Base-by-base conservation (phyloP, 2,113 vertebrate species). In the Mormyrus lacerda region DNA sequence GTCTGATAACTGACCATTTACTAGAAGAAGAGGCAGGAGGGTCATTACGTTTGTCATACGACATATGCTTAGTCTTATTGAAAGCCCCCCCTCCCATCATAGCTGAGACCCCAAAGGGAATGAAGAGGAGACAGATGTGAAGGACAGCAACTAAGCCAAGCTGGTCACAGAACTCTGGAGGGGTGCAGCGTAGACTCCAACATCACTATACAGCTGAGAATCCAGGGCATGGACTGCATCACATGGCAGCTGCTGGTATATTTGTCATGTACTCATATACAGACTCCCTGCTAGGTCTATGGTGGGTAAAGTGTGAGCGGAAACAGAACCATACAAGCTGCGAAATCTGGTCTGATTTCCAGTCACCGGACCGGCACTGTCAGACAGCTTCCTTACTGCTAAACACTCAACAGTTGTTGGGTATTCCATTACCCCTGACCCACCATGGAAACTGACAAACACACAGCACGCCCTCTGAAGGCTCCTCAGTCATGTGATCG, bases 1-100 rank as follows among this genome's bases (percentile, higher is more conserved):
- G 0, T 99, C 96, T 1, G 97, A 94, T 50, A 98, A 88, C 2
- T 1, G 1, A 39, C 0, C 85, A 89, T 90, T 95, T 96, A 90
- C 31, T 45, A 73, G 44, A n/a, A 44, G 9, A 90, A 6, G 15
- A 35, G 61, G 65, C 15, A 45, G 87, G 45, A 21, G 45, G 27
- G 44, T 17, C 39, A 45, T 65, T 21, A 13, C 9, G 51, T 42
- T 44, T 45, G 42, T 58, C 53, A 27, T n/a, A 31, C n/a, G 13
- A 17, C 50, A 89, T 11, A 73, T 17, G 17, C 84, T 11, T n/a
- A 15, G 0, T 15, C 55, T 55, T 35, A 69, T 53, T 48, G 73
- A 50, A 15, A 42, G 73, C 15, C 17, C 48, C 88, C 24, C 17
- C 21, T 24, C 87, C 24, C 44, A 45, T 84, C 44, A 84, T 19